These are phyloP conservation scores for Chamaea fasciata DNA, from an alignment of 2,113 vertebrate species.

Conservation along the genomic window DNA sequence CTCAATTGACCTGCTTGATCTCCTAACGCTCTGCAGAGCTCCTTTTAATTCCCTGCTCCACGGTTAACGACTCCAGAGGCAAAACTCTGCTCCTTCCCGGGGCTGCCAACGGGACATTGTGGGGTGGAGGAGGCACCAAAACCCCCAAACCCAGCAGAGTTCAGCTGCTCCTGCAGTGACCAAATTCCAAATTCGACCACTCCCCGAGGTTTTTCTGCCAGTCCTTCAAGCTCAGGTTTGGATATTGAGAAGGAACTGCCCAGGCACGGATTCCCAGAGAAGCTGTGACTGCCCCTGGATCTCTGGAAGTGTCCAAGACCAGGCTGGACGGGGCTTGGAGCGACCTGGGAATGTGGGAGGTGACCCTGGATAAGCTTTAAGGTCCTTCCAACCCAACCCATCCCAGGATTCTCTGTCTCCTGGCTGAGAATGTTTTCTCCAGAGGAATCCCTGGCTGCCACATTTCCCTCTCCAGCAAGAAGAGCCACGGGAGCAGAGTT, in stretches of 20 bases:
- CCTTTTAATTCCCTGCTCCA: conserved; percentile 41
- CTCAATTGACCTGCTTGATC: conserved; percentile 47
- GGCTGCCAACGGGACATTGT: background rate
- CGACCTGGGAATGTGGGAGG: background rate
- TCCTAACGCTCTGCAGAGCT: conserved; percentile 14
- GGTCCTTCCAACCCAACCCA: background rate
- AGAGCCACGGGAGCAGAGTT: background rate
- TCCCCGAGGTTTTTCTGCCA: background rate
- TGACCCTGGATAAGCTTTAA: background rate
- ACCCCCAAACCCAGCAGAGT: background rate
- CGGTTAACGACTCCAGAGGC: background rate
- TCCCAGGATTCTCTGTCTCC: background rate
- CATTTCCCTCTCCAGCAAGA: background rate
- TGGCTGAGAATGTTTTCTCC: background rate
- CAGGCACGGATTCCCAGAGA: background rate
- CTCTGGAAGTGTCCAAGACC: background rate
- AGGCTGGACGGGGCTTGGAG: background rate
- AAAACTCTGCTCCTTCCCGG: background rate
- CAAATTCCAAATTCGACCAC: background rate
- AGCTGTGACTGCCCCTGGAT: background rate
- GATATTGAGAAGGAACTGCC: background rate
- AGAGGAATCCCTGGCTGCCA: background rate
- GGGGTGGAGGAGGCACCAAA: background rate
- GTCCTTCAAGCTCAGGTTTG: background rate
- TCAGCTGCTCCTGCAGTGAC: background rate